Evolutionary conservation across 2,797 vertebrate genomes (phyloP).

Genomic region (Oreochromis grahami): DNA sequence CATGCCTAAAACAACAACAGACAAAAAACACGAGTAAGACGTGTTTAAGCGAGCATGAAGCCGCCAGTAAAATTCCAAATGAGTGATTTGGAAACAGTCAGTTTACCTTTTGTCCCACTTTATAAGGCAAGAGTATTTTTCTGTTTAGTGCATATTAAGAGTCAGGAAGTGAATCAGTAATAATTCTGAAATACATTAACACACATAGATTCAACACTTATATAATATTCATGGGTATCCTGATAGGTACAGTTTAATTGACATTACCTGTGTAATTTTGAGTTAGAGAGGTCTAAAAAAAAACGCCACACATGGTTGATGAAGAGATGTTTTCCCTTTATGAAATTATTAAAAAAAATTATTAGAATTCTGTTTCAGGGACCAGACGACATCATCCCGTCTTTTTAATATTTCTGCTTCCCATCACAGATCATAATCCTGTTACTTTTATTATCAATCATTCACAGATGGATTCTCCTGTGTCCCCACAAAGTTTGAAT

Average conservation of each 20-base stretch:
- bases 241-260: background rate
- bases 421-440: background rate
- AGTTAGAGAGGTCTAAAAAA: background rate
- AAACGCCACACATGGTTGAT: rapidly evolving
- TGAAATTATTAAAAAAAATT: background rate
- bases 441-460: background rate
- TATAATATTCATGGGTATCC: background rate
- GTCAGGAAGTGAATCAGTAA: background rate
- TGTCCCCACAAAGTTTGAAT: constrained; percentile 75
- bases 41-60: background rate
- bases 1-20: background rate
- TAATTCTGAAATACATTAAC: background rate
- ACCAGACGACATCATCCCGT: background rate
- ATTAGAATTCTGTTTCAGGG: background rate
- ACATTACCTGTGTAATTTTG: background rate
- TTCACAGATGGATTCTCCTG: constrained; percentile 75
- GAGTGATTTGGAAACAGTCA: background rate
- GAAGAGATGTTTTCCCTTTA: background rate
- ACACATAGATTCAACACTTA: background rate
- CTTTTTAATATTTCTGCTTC: background rate
- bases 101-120: background rate
- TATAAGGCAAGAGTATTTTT: background rate
- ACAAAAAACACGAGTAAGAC: background rate
- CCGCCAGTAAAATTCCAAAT: background rate
- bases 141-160: background rate